Evolutionary conservation across 2,797 vertebrate genomes (phyloP), one percentile per base, ranked within the genome.

Genomic region (Sphaeramia orbicularis): DNA sequence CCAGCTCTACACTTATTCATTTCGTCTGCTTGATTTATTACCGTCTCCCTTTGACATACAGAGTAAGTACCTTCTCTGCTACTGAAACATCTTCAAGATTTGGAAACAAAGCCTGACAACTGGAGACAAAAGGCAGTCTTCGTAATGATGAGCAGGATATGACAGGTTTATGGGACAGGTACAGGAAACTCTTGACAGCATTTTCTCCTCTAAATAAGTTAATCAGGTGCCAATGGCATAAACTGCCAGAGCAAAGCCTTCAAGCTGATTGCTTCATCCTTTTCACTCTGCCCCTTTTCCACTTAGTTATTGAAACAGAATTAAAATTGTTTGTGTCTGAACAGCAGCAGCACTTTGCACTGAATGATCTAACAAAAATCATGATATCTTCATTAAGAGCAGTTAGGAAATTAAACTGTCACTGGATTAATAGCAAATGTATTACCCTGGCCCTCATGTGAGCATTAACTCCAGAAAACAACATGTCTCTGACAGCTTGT

Each of bases 21-120:
- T 81, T 67, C 72, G 74, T 69, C 45, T 42, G 30, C 74, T 63
- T 81, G 74, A 86, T 89, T 86, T 81, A 88, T 86, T 77, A 65
- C 75, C 24, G 52, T 38, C 15, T 80, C 77, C 87, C 67, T 58
- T 74, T 83, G 72, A 88, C 78, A 89, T 69, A 74, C 42, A 56
- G 18, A 73, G 47, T 27, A 64, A 65, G 74, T 49, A 73, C 68
- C 65, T 65, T 49, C 64, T 63, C 45, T 30, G 76, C 65, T 40
- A 58, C 49, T 50, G 55, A 85, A 66, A 81, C 32, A 14, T 61
- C 68, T 52, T 32, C 12, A 35, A 61, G 52, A 84, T 75, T 60
- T 81, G 7, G 76, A 84, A 83, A 81, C 71, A 65, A 77, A 54
- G 32, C 11, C 53, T 30, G 57, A 65, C 24, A 62, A 63, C 57